Percentiles rank a stretch among this genome's conserved stretches.
Evolutionary conservation across 1,140 invertebrate species (phyloP).

Genomic region (Gonioctena quinquepunctata): DNA sequence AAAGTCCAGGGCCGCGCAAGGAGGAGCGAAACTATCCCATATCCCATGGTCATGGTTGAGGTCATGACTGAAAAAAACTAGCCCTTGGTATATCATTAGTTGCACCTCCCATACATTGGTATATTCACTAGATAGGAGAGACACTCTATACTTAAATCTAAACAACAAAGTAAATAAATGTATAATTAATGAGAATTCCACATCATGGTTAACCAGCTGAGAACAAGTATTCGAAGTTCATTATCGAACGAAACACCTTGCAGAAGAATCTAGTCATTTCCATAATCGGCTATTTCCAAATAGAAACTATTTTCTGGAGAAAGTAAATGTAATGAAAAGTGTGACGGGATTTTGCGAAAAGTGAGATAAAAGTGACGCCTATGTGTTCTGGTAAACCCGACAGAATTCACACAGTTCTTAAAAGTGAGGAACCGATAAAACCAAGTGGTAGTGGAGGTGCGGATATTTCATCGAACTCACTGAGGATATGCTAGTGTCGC

Average conservation of each 20-base stretch:
- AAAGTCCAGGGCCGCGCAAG: no score
- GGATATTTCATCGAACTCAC: not conserved
- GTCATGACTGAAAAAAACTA: no score
- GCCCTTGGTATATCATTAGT: no score
- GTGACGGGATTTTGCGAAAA: not conserved
- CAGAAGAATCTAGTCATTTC: not conserved
- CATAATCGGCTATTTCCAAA: not conserved
- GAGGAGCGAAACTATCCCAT: no score
- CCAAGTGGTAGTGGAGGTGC: not conserved
- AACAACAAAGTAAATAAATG: slow-evolving; percentile 6
- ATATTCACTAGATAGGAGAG: no score
- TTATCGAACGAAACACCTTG: not conserved
- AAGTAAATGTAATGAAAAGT: not conserved
- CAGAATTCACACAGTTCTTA: not conserved
- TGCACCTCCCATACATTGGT: no score
- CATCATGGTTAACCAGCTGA: slow-evolving; percentile 7
- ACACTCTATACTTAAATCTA: not conserved
- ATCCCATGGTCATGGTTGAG: no score
- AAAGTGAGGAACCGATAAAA: not conserved
- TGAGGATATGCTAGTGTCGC: not conserved
- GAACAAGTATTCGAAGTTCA: not conserved
- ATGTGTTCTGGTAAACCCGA: not conserved
- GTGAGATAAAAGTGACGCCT: not conserved
- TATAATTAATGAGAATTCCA: slow-evolving; percentile 16
- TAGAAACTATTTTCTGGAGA: not conserved